These are phyloP conservation scores for Odocoileus hemionus DNA, from an alignment of 2,113 vertebrate genomes.

Conservation along the genomic window DNA sequence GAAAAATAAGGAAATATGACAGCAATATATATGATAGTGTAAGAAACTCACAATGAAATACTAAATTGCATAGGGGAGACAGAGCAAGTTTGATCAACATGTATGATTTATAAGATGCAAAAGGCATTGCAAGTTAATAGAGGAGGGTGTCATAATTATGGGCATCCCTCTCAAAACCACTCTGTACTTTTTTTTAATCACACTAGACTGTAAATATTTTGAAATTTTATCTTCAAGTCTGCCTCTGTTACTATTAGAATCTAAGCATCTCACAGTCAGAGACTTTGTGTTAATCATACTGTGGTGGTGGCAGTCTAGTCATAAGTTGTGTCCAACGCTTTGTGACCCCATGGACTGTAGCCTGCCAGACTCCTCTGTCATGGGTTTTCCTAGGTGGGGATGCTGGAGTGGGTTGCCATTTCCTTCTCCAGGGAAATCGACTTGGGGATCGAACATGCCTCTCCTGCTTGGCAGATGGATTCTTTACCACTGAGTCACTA, in stretches of 20 bases:
- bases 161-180: not conserved
- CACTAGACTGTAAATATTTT: not conserved
- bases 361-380: not conserved
- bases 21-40: slow-evolving; percentile 24
- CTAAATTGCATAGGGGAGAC: not conserved
- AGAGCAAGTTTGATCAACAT: not conserved
- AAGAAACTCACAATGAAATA: slow-evolving; percentile 3
- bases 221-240: not conserved
- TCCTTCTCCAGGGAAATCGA: not conserved
- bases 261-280: not conserved
- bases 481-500: not conserved
- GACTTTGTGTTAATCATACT: not conserved
- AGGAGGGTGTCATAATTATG: not conserved
- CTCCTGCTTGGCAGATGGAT: not conserved
- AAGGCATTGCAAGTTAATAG: slow-evolving; percentile 20
- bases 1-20: not conserved
- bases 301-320: not conserved
- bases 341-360: not conserved
- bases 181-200: not conserved
- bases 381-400: not conserved
- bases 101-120: slow-evolving; percentile 9
- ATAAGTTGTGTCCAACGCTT: not conserved
- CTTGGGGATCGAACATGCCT: not conserved
- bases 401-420: not conserved
- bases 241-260: not conserved